Base-by-base conservation (phyloP, 1,140 invertebrate genomes). In the Cotesia chilonis region DNA sequence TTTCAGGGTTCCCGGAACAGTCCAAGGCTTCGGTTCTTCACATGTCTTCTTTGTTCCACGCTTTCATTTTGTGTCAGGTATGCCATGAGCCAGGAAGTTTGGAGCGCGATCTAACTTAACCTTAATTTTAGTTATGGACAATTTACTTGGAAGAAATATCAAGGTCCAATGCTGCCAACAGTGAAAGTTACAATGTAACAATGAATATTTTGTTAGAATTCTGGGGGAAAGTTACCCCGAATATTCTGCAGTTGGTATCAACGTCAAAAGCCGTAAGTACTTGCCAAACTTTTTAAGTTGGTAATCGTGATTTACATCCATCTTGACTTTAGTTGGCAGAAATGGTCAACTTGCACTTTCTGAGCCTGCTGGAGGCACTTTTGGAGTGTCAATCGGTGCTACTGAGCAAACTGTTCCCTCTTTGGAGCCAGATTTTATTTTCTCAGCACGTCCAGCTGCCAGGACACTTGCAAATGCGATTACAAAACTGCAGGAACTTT, bases 161-260 rank as follows among this genome's bases (percentile, higher is more conserved):
- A 67, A 91, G 88, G 74, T 90, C 85, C 76, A 91, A 89, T 80
- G 82, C 87, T 79, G 90, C 90, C 73, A 91, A 89, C 79, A 89
- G 88, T 63, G 93, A 96, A 80, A 88, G 90, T 65, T 91, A 93
- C 80, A 88, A 91, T 78, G 87, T 92, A 7, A 92, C 93, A 0
- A 89, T 93, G 84, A 92, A 92, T 70, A 94, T 96, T 75, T 89
- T 99, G n/a, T 92, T 98, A 77, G 98, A 99, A 86, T 99, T 99
- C 89, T 99, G 98, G 98, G 94, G 94, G 4, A 96, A 98, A 88
- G 94, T 99, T 1, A 99, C 98, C 17, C 98, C 97, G 0, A 95
- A 94, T 68, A 93, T 99, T 73, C 85, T 99, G 41, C 96, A 99
- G 85, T 87, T 99, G 35, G 91, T 99, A 6, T 94, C 95, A 12